Evolutionary conservation across 2,797 vertebrate genomes (phyloP).

Genomic region (Erethizon dorsatum): DNA sequence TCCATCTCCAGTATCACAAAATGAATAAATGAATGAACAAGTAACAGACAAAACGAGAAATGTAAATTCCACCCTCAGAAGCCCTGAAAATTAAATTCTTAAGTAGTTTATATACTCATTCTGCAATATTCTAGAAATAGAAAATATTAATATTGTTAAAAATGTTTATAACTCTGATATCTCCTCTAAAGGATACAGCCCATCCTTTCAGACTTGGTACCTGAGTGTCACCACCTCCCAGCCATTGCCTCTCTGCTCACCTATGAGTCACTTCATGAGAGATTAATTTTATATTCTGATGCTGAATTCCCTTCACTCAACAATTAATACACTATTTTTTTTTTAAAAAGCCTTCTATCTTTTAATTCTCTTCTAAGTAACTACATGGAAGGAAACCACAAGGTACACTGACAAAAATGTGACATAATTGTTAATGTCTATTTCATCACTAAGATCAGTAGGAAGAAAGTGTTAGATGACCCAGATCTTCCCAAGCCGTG

Average conservation of each 20-base stretch:
- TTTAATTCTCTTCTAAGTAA: constrained; percentile 41
- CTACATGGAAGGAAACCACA: not conserved
- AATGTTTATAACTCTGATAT: not conserved
- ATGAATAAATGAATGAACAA: not conserved
- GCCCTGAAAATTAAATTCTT: not conserved
- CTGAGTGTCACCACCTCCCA: not conserved
- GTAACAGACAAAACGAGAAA: not conserved
- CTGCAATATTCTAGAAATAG: constrained; percentile 16
- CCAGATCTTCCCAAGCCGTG: not conserved
- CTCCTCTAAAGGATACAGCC: not conserved
- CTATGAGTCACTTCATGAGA: not conserved
- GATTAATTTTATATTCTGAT: not conserved
- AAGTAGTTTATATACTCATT: not conserved
- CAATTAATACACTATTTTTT: not conserved
- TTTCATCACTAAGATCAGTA: not conserved
- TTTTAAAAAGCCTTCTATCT: not conserved
- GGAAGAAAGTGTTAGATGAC: not conserved
- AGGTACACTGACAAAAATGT: not conserved
- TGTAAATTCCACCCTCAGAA: constrained; percentile 21
- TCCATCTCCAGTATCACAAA: not conserved
- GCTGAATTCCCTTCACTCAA: constrained; percentile 37
- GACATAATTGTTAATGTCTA: not conserved
- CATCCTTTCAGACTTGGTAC: not conserved
- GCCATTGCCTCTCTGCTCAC: not conserved
- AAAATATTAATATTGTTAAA: not conserved